Evolutionary conservation across 2,888 invertebrate genomes (phyloP).

Genomic region (Andrena flavipes): DNA sequence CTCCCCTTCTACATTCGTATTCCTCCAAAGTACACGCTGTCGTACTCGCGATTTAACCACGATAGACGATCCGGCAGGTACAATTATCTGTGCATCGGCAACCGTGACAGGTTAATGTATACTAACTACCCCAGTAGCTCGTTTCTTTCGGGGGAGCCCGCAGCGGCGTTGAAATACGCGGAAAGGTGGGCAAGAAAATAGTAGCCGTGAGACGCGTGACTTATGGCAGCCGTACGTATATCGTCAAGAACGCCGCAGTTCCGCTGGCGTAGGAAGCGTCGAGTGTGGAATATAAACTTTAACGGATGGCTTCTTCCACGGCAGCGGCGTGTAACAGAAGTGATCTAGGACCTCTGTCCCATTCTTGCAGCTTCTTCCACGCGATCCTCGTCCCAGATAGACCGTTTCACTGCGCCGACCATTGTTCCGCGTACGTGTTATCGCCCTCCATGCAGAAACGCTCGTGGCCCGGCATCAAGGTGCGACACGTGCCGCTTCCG

Average conservation of each 20-base stretch:
- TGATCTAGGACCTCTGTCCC: constrained; percentile 64
- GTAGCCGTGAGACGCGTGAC: constrained; percentile 46
- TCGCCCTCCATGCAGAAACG: constrained; percentile 37
- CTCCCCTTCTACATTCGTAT: no score
- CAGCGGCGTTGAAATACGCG: background rate
- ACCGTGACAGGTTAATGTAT: background rate
- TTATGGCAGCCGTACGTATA: constrained; percentile 67
- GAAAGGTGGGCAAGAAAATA: constrained; percentile 21
- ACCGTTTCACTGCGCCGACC: constrained; percentile 42
- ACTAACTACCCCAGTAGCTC: background rate
- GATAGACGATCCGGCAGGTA: background rate
- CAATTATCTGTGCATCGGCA: background rate
- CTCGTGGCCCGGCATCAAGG: constrained; percentile 3
- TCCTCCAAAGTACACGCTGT: background rate
- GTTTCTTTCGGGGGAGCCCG: background rate
- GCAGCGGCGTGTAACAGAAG: constrained; percentile 34
- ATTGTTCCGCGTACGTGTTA: constrained; percentile 45
- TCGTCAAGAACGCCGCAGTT: constrained; percentile 67
- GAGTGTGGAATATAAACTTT: constrained; percentile 73
- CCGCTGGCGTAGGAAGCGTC: constrained; percentile 62
- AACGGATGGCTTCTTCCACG: constrained; percentile 68
- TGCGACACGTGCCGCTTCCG: background rate
- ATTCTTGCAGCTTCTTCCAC: constrained; percentile 57
- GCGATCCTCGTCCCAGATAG: constrained; percentile 63
- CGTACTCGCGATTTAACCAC: background rate